Evolutionary conservation across 2,888 invertebrate species (phyloP), one percentile per base, ranked within the genome.

Genomic region (Gerris lacustris): DNA sequence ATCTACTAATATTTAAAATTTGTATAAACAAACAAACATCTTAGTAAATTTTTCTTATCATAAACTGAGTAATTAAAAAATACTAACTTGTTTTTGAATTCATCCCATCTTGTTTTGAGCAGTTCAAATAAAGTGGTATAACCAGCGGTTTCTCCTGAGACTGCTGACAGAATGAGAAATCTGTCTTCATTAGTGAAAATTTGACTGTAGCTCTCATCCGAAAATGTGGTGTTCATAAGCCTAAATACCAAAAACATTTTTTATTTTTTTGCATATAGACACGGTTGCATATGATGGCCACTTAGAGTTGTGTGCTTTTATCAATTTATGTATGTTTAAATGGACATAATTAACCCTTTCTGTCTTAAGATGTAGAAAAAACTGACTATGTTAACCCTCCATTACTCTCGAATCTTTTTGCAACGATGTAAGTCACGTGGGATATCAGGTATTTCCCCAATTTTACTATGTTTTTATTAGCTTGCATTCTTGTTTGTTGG

Each of bases 141-240:
- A 0, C 91, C 91, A 71, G 85, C 71, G 17, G 70, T 71, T 44
- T 75, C 74, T 44, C 74, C 85, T 0, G 89, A 85, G 17, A 86
- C 84, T 4, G 90, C 87, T 0, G 88, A 86, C 70, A 91, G 79
- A 86, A 89, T 88, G 68, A 91, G 79, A 77, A 88, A 88, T 66
- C 89, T 81, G 75, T 92, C 91, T 2, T 86, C 88, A 77, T 91
- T 90, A 0, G 88, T 87, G 76, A 92, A 91, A 78, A 89, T 89
- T 0, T 84, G 86, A 76, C 88, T 87, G 31, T 84, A 84, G 74
- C 70, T 69, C 44, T 75, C 72, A 44, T 88, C 86, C 67, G 91
- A 78, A 63, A 91, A 83, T 0, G 90, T 87, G 6, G 89, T 83
- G 76, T 89, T 88, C 47, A 92, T 78, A 15, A 88, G 78, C 71